phyloP scores from a whole-genome alignment of 2,797 vertebrate genomes.

The Artibeus jamaicensis region DNA sequence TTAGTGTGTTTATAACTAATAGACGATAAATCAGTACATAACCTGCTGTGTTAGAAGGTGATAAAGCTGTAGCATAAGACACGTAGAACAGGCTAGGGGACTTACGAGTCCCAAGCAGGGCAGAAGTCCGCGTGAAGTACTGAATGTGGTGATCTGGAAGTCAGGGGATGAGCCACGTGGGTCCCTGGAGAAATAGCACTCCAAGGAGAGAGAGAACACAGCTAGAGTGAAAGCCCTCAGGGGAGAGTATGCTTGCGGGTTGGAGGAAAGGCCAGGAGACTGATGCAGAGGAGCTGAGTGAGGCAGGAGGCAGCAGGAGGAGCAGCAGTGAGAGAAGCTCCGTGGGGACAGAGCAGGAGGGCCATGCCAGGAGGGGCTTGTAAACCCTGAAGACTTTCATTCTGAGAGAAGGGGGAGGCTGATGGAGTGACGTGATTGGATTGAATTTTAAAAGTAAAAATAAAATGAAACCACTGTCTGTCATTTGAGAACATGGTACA shows the following conservation, averaged over 20 bases:
- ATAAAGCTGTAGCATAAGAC: not conserved
- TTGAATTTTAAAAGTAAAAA: not conserved
- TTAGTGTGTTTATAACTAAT: not conserved
- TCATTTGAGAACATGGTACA: not conserved
- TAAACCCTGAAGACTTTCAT: not conserved
- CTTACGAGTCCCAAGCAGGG: not conserved
- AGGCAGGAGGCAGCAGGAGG: not conserved
- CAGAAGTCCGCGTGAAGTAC: not conserved
- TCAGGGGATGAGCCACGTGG: not conserved
- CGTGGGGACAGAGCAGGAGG: too few species aligned
- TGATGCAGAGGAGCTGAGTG: rapidly evolving
- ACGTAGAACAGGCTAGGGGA: not conserved
- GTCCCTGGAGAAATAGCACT: not conserved
- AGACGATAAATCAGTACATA: not conserved
- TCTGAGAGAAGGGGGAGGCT: not conserved
- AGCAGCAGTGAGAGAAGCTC: not conserved
- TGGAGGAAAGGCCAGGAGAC: not conserved
- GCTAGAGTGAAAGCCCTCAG: not conserved
- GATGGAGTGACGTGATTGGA: not conserved
- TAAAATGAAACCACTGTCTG: not conserved
- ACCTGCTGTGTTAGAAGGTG: not conserved
- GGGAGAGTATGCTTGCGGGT: not conserved
- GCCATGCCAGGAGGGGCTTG: not conserved
- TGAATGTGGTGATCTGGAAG: not conserved
- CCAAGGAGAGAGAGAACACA: not conserved